Percentiles rank a stretch among this genome's conserved stretches.
These are phyloP conservation scores for Sarcophaga bullata DNA, from an alignment of 1,140 invertebrate genomes.

Conservation along the genomic window DNA sequence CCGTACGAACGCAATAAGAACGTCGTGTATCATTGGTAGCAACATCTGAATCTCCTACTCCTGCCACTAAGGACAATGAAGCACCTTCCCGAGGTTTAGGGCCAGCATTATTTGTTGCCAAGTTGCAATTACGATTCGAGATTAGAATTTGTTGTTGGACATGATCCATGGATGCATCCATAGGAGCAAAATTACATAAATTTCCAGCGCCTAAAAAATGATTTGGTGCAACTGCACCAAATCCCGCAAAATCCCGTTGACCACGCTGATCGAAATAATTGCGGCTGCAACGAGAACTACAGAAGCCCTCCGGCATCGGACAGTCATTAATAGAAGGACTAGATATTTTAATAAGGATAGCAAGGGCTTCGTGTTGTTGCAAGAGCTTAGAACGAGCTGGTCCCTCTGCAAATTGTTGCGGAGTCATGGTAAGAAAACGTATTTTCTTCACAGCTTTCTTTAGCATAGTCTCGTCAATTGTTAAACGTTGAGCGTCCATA, in stretches of 20 bases:
- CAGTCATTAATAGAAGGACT: slow-evolving; percentile 70
- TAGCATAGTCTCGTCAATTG: slow-evolving; percentile 55
- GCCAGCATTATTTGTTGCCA: not conserved
- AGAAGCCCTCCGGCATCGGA: slow-evolving; percentile 77
- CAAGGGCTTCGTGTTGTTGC: slow-evolving; percentile 79
- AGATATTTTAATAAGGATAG: slow-evolving; percentile 83
- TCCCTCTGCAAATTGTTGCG: slow-evolving; percentile 83
- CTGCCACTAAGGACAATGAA: slow-evolving; percentile 26
- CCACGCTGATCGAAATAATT: slow-evolving; percentile 57
- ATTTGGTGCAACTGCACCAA: slow-evolving; percentile 37
- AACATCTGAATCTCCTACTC: slow-evolving; percentile 41
- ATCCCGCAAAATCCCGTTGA: slow-evolving; percentile 53
- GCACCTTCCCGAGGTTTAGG: slow-evolving; percentile 11
- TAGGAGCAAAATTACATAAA: slow-evolving; percentile 35
- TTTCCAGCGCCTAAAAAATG: not conserved
- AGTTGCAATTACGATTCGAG: slow-evolving; percentile 12
- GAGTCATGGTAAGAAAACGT: slow-evolving; percentile 79
- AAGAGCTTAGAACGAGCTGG: slow-evolving; percentile 78
- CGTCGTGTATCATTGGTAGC: slow-evolving; percentile 67
- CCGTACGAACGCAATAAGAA: slow-evolving; percentile 74
- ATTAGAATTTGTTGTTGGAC: slow-evolving; percentile 12
- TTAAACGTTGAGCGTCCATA: slow-evolving; percentile 59
- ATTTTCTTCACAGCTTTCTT: slow-evolving; percentile 73
- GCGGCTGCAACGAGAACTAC: slow-evolving; percentile 64
- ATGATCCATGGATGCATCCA: slow-evolving; percentile 24